Evolutionary conservation across 2,113 vertebrate genomes (phyloP).

Genomic region (Vombatus ursinus): DNA sequence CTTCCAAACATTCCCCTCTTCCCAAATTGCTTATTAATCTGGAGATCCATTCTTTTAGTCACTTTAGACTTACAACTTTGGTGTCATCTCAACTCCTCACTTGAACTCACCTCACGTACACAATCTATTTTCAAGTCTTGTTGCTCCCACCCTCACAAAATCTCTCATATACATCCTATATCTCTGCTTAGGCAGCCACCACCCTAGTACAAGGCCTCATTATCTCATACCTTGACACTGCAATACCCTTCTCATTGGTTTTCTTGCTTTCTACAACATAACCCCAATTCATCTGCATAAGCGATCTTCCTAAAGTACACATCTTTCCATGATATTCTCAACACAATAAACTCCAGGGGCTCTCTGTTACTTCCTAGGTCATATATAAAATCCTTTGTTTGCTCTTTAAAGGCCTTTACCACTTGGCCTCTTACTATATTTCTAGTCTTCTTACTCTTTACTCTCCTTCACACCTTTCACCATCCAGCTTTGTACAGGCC

Average conservation of each 20-base stretch:
- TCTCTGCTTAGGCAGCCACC: neutral
- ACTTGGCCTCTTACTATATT: neutral
- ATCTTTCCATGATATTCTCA: neutral
- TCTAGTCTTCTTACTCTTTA: neutral
- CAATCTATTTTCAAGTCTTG: neutral
- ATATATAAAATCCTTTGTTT: neutral
- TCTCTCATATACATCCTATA: neutral
- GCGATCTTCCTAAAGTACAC: neutral
- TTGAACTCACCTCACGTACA: neutral
- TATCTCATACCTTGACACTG: neutral
- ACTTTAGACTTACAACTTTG: neutral
- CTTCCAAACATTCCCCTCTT: neutral
- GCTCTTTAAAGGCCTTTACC: neutral
- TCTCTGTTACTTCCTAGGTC: neutral
- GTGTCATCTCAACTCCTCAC: neutral
- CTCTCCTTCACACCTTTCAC: neutral
- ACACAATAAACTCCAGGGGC: neutral
- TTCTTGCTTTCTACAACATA: neutral
- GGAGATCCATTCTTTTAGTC: neutral
- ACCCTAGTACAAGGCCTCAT: neutral
- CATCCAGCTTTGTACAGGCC: neutral
- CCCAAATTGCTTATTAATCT: neutral
- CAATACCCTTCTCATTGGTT: neutral
- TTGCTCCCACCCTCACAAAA: neutral
- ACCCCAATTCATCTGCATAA: neutral